Evolutionary conservation across 2,888 invertebrate species (phyloP).

Genomic region (Laothoe populi): DNA sequence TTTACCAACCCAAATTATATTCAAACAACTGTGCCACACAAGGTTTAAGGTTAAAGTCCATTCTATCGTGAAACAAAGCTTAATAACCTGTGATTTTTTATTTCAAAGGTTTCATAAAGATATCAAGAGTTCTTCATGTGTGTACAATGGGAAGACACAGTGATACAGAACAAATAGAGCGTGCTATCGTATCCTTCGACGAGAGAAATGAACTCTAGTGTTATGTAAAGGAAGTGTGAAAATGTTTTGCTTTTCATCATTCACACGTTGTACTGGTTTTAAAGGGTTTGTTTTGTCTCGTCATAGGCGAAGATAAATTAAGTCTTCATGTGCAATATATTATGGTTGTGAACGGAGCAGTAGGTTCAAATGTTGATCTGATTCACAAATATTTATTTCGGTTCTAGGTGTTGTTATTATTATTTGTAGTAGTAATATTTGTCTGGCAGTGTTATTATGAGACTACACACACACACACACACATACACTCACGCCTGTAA

Average conservation of each 20-base stretch:
- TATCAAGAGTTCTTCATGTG: conserved; percentile 12
- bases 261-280: background rate
- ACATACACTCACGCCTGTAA: too few species aligned
- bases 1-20: too few species aligned
- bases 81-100: background rate
- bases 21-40: too few species aligned
- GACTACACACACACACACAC: too few species aligned
- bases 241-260: background rate
- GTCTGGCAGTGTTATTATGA: too few species aligned
- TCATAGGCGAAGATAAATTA: too few species aligned
- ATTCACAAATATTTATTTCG: too few species aligned
- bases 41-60: background rate
- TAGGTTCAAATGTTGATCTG: too few species aligned
- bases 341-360: too few species aligned
- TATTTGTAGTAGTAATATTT: too few species aligned
- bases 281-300: background rate
- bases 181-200: conserved; percentile 5
- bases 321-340: too few species aligned
- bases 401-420: too few species aligned
- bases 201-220: background rate
- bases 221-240: background rate
- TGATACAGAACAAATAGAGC: conserved; percentile 5
- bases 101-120: conserved; percentile 9
- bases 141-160: conserved; percentile 1
- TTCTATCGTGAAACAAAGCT: background rate